Base-by-base conservation (phyloP, 2,797 vertebrate species). In the Lepilemur ruficaudatus region DNA sequence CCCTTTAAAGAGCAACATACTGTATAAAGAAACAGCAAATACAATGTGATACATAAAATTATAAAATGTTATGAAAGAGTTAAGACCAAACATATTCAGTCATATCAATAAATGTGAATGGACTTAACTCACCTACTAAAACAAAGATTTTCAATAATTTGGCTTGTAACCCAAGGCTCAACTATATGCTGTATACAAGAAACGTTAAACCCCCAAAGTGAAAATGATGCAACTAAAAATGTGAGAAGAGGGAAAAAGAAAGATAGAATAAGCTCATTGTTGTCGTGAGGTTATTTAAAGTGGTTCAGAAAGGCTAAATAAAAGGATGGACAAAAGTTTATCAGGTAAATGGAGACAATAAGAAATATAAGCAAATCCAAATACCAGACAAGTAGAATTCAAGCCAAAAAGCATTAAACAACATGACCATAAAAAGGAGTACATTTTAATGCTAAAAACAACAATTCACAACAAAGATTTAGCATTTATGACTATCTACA, bases 391-490 rank as follows among this genome's bases (percentile, higher is more conserved):
- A 73, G 12, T 5, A 84, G 35, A 93, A 93, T 69, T 91, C 72
- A 87, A 69, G 35, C 32, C 41, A 89, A 93, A 95, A 35, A 80
- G 22, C 67, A 88, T 46, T 92, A 73, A 91, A 35, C 48, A 91
- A 32, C 50, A 87, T 73, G 50, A 88, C 32, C 17, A 70, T 30
- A 55, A 52, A 79, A 61, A 82, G 70, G 30, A 81, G 9, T 22
- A 76, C 5, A 15, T 82, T 43, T 61, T 70, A 82, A 72, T 72
- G 10, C 23, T 82, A 12, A 69, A 80, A 63, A 38, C 4, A 63
- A 38, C 4, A 92, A 75, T 46, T 93, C 70, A 69, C 25, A 93
- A 38, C 46, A 72, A 95, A 91, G 55, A 83, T 78, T 83, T 73
- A 78, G 35, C 30, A 88, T 48, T 91, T 87, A 82, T 57, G n/a